Conservation (phyloP, 2,113 vertebrate genomes). For the Pheucticus melanocephalus region DNA sequence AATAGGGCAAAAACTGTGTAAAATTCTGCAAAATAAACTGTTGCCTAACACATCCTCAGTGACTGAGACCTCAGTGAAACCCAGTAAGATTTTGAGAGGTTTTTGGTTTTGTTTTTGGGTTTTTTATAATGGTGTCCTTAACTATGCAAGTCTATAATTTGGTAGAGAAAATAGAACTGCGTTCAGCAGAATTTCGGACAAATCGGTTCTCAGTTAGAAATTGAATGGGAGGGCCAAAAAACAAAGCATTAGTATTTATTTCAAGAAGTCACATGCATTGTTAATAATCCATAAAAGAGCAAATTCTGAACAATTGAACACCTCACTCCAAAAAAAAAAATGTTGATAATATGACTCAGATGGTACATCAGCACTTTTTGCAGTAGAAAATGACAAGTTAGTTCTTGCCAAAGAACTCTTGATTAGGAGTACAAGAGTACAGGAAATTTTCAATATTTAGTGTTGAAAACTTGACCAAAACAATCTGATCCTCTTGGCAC, state of each 20-base stretch:
- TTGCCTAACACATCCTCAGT: not conserved
- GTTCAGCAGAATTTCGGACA: constrained; percentile 52
- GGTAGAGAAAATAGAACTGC: constrained; percentile 26
- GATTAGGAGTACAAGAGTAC: not conserved
- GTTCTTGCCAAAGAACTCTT: constrained; percentile 10
- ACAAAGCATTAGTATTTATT: constrained; percentile 53
- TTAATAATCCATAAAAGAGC: constrained; percentile 30
- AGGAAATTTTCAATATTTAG: constrained; percentile 13
- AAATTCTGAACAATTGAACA: constrained; percentile 24
- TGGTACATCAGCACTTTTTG: constrained; percentile 3
- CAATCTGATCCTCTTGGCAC: not conserved
- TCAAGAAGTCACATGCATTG: constrained; percentile 41
- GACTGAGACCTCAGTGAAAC: not conserved
- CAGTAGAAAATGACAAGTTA: not conserved
- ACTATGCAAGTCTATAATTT: constrained; percentile 8
- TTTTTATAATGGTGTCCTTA: not conserved
- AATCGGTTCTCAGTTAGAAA: constrained; percentile 47
- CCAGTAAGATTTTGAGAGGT: not conserved
- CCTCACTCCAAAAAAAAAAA: not conserved
- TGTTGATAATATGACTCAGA: not conserved
- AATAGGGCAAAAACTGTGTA: not conserved
- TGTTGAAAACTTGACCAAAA: constrained; percentile 22
- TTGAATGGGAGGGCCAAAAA: constrained; percentile 28
- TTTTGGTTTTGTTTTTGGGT: not conserved
- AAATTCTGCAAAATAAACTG: not conserved